Conservation (phyloP, 92 coral and sea anemone genomes). For the Virgularia gustaviana region DNA sequence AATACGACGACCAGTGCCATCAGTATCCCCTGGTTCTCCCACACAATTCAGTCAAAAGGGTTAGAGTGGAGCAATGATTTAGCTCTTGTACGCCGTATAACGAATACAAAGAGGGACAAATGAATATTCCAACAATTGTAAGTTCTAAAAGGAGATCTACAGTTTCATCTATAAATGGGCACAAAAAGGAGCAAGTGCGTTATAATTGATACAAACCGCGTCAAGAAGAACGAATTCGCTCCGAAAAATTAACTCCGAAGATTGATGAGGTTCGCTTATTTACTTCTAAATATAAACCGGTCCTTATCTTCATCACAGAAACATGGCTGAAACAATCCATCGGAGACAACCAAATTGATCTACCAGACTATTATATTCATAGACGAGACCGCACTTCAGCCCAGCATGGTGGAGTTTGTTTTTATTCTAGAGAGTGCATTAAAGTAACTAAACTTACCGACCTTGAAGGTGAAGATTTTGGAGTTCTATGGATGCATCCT, state of each 20-base stretch:
- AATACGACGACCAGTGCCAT: too few species aligned
- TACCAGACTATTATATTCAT: background rate
- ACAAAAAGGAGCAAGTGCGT: too few species aligned
- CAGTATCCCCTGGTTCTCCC: too few species aligned
- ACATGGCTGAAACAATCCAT: constrained; percentile 31
- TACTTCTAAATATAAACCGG: background rate
- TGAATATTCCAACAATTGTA: too few species aligned
- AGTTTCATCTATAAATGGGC: too few species aligned
- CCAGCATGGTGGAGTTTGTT: constrained; percentile 23
- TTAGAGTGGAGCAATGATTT: too few species aligned
- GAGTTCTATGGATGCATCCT: constrained; percentile 4
- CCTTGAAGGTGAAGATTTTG: constrained; percentile 2
- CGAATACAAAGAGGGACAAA: too few species aligned
- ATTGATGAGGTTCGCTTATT: constrained; percentile 16
- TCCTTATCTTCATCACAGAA: constrained; percentile 19
- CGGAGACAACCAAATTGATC: constrained; percentile 10
- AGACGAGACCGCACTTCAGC: constrained; percentile 12
- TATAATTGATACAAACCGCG: too few species aligned
- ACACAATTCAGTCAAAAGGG: too few species aligned
- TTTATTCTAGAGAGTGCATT: constrained; percentile 10
- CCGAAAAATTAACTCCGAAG: background rate
- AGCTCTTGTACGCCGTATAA: too few species aligned
- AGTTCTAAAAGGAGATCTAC: too few species aligned
- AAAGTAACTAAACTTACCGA: background rate
- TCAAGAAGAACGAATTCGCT: too few species aligned